Conservation (phyloP, 2,888 invertebrate species). For the Limnephilus marmoratus region DNA sequence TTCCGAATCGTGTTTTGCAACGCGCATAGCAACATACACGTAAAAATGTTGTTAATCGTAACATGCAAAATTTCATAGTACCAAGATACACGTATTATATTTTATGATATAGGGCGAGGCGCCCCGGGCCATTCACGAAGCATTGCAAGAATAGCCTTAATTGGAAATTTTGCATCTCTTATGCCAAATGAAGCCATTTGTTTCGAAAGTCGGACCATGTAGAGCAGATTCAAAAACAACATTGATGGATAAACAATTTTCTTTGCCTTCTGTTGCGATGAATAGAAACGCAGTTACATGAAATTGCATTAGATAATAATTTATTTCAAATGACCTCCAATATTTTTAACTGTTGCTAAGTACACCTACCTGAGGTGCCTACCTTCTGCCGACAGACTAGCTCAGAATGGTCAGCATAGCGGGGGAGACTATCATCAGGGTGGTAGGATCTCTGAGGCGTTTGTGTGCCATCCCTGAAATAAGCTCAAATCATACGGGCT, state of each 20-base stretch:
- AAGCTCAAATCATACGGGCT: too few relatives aligned
- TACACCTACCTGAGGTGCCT: too few relatives aligned
- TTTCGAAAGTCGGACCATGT: neutral
- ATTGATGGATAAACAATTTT: neutral
- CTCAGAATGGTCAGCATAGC: too few relatives aligned
- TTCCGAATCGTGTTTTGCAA: neutral
- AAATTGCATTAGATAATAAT: too few relatives aligned
- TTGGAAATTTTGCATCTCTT: constrained; percentile 2
- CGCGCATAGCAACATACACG: neutral
- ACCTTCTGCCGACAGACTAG: too few relatives aligned
- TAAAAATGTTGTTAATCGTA: neutral
- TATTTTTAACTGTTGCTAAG: too few relatives aligned
- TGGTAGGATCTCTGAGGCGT: too few relatives aligned
- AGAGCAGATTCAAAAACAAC: neutral
- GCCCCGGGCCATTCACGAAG: neutral
- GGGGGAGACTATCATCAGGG: too few relatives aligned
- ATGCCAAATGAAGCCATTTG: constrained; percentile 26
- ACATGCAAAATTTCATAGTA: neutral
- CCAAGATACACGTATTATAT: neutral
- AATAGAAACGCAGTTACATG: too few relatives aligned
- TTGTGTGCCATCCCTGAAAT: too few relatives aligned
- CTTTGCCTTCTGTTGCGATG: neutral
- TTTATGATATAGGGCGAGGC: neutral
- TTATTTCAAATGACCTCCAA: neutral
- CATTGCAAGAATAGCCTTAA: constrained; percentile 2